phyloP scores from a whole-genome alignment of 2,888 invertebrate species.

The Rhodophaea formosa region DNA sequence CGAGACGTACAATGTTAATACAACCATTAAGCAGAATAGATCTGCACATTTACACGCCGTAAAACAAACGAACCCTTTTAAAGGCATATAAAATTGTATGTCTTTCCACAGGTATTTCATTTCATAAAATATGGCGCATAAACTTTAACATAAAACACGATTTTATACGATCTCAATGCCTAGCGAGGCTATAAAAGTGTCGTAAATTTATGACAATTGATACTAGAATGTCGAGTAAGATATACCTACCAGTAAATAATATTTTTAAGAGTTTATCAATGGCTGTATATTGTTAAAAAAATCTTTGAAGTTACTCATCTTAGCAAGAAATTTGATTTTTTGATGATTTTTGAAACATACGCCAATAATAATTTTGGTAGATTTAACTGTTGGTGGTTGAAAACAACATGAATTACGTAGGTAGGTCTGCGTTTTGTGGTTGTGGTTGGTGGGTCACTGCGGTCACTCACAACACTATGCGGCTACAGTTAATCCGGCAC shows the following conservation, averaged over 20 bases:
- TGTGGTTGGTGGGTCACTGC: too few relatives aligned
- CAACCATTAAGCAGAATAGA: constrained; percentile 13
- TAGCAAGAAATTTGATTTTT: too few relatives aligned
- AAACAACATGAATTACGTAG: too few relatives aligned
- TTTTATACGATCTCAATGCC: constrained; percentile 64
- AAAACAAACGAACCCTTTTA: constrained; percentile 42
- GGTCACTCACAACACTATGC: too few relatives aligned
- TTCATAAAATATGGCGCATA: constrained; percentile 70
- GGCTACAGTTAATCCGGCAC: too few relatives aligned
- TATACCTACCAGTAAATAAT: constrained; percentile 33
- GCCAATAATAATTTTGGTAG: too few relatives aligned
- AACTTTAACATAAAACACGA: constrained; percentile 66
- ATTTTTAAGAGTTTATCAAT: background rate
- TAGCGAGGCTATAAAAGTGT: constrained; percentile 57
- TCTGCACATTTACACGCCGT: constrained; percentile 21
- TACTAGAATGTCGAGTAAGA: constrained; percentile 45
- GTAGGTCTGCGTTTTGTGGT: too few relatives aligned
- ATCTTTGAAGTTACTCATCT: too few relatives aligned
- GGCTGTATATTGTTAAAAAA: too few relatives aligned
- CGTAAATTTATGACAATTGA: constrained; percentile 65
- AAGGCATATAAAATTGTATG: constrained; percentile 46
- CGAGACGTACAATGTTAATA: background rate
- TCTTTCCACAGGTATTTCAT: constrained; percentile 53
- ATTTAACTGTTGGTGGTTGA: too few relatives aligned
- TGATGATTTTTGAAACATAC: too few relatives aligned